Conservation (phyloP, 1,140 invertebrate genomes). For the Drosophila varians region DNA sequence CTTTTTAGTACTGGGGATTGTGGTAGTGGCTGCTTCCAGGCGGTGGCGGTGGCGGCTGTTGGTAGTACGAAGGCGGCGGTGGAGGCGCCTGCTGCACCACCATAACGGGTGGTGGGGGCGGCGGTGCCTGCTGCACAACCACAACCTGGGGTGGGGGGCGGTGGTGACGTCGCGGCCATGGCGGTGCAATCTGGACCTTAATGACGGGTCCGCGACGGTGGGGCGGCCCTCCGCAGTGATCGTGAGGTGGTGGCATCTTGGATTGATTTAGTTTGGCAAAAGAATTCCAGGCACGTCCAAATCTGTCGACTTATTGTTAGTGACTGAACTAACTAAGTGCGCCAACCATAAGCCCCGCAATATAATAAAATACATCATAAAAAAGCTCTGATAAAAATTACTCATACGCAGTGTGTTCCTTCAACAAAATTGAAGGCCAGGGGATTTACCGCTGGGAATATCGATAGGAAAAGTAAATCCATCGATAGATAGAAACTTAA, state of each 20-base stretch:
- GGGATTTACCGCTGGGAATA: constrained; percentile 5
- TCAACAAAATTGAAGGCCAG: background rate
- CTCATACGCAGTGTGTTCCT: constrained; percentile 42
- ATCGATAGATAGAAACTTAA: constrained; percentile 16
- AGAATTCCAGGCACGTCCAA: constrained; percentile 19
- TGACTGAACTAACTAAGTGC: constrained; percentile 18
- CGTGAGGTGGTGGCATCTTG: constrained; percentile 62
- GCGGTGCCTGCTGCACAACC: constrained; percentile 58
- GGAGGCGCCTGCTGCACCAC: constrained; percentile 58
- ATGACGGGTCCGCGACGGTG: constrained; percentile 63
- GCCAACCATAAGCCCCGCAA: background rate
- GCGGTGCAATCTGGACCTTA: constrained; percentile 68
- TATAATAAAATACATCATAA: constrained; percentile 5
- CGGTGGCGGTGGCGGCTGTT: constrained; percentile 47
- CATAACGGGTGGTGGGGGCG: constrained; percentile 54
- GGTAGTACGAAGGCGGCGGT: constrained; percentile 50
- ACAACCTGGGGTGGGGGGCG: constrained; percentile 48
- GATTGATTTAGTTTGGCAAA: background rate
- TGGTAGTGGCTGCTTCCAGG: constrained; percentile 55
- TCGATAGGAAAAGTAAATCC: constrained; percentile 11
- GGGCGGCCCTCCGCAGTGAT: constrained; percentile 60
- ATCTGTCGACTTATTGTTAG: constrained; percentile 18
- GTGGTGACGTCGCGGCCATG: constrained; percentile 69
- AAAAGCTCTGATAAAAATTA: constrained; percentile 50
- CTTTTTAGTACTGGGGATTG: constrained; percentile 43